Base-by-base conservation (phyloP, 1,140 invertebrate species). In the Atta cephalotes region DNA sequence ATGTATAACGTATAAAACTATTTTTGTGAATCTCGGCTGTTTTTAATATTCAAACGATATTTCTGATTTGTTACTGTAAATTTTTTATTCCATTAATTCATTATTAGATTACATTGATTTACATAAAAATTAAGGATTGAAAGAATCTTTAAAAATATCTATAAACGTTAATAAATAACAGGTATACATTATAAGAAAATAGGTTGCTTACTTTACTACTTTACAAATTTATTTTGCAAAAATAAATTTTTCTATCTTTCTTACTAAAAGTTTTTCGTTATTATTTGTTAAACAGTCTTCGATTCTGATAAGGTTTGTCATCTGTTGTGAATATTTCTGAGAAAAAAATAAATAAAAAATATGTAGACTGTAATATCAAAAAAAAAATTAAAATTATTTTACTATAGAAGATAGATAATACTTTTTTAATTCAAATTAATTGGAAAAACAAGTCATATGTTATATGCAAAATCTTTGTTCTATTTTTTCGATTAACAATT, bases 11-110 rank as follows among this genome's bases (percentile, higher is more conserved):
- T 51, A 51, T 16, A 76, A 45, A 45, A 77, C 16, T 74, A 77
- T 63, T 62, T 45, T 45, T 78, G 74, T 78, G 16, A 25, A 45
- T 49, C 28, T 31, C 14, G 6, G 12, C 31, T 31, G 45, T 31
- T 31, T 31, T 3, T 77, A 45, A 25, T 62, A 3, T 62, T 78
- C 9, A 63, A 16, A 63, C 1, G 1, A 0, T 78, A 45, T 78
- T 77, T 77, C 16, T 25, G 9, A 77, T 62, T 25, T 77, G 28
- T 39, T 25, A 51, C 7, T 45, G 18, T 56, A 56, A 56, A 56
- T 10, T 78, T 77, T 12, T 45, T 72, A 28, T 58, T 9, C 31
- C 49, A 18, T 6, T 7, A 25, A 25, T 21, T 58, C 25, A 58
- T 39, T 51, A 51, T 0, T 51, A 51, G 4, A 25, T 31, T 35